Evolutionary conservation across 1,140 invertebrate species (phyloP), one percentile per base, ranked within the genome.

Genomic region (Marisa cornuarietis): DNA sequence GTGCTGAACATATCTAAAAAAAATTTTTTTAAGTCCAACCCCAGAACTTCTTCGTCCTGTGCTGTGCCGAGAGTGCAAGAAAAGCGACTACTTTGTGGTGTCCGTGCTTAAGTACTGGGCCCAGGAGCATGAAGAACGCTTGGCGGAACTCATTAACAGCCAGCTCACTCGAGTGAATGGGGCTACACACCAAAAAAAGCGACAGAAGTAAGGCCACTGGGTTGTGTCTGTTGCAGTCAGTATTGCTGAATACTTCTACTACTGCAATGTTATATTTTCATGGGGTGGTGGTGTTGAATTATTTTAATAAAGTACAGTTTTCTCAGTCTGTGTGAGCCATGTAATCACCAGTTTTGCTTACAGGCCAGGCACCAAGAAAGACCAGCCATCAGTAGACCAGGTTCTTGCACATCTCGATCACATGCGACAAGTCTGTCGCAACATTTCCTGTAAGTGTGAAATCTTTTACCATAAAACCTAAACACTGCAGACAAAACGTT

Each of bases 51-150:
- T 98, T 66, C 93, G 95, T 88, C 95, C 96, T 81, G 92, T 99
- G 80, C 94, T 98, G 82, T 94, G 94, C 80, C 93, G 97, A 79
- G 94, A 95, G 87, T 93, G 94, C 72, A 95, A 95, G 88, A 93
- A 92, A 83, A 92, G 87, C 76, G 91, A 92, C 84, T 86, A 87
- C 78, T 97, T 98, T 92, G 95, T 96, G 26, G 95, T 97, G 31
- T 96, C 96, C 5, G 94, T 96, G 5, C 91, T 99, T 74, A 96
- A 96, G 89, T 96, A 96, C 90, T 99, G 97, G 97, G 96, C 96
- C 89, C 95, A 96, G 84, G 95, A 96, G 79, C 95, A 96, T 89
- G 95, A 97, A 85, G 96, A 98, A 79, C 96, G 96, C 90, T 92
- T 97, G 71, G 96, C 94, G 16, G 96, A 97, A 90, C 91, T 97